Conservation (phyloP, 92 coral and sea anemone genomes). For the Virgularia gustaviana region DNA sequence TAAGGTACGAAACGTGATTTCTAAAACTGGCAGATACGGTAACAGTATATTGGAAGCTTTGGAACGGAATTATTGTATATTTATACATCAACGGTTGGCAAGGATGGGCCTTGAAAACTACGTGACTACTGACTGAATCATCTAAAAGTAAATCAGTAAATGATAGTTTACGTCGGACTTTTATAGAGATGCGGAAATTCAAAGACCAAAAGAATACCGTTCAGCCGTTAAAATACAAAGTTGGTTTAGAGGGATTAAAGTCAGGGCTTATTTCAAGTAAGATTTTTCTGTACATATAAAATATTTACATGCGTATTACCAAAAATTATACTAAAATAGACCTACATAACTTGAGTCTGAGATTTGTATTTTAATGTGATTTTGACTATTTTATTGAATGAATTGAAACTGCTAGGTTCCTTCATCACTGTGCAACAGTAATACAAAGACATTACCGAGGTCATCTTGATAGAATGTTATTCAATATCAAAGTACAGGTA, state of each 20-base stretch:
- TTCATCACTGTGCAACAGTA: conserved; percentile 83
- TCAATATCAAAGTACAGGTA: conserved; percentile 71
- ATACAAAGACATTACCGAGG: conserved; percentile 90
- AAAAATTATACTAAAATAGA: too few species aligned
- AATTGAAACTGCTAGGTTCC: conserved; percentile 57
- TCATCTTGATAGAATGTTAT: conserved; percentile 77
- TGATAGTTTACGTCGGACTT: not conserved
- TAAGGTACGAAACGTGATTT: conserved; percentile 83
- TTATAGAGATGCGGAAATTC: conserved; percentile 79
- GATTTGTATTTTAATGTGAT: not conserved
- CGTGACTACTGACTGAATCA: conserved; percentile 1
- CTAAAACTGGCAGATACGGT: too few species aligned
- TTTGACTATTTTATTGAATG: not conserved
- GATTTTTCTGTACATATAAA: not conserved
- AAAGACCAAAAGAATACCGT: conserved; percentile 60
- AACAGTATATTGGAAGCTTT: too few species aligned
- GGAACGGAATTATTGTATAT: too few species aligned
- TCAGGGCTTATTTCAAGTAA: conserved; percentile 82
- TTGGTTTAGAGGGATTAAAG: conserved; percentile 90
- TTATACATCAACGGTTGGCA: not conserved
- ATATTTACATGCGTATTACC: not conserved
- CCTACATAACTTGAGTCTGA: not conserved
- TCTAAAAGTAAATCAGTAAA: too few species aligned
- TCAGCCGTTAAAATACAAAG: conserved; percentile 85
- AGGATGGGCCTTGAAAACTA: not conserved